phyloP scores from a whole-genome alignment of 2,113 vertebrate genomes.

The Neotoma lepida region DNA sequence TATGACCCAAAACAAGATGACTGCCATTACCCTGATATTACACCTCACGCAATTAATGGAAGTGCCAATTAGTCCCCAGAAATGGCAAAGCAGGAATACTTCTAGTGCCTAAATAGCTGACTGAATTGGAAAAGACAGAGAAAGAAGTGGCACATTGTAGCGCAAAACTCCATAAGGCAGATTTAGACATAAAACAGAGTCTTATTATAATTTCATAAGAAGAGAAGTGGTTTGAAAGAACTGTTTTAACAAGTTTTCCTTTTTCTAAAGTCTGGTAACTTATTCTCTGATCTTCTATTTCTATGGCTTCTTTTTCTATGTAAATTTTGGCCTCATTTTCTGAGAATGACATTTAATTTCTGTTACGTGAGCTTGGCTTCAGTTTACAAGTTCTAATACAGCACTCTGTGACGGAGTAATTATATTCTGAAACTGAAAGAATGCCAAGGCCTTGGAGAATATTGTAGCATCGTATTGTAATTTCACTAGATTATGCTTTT shows the following conservation, averaged over 20 bases:
- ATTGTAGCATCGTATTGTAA: background rate
- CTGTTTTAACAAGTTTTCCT: slow-evolving; percentile 33
- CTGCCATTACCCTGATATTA: slow-evolving; percentile 69
- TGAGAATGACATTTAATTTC: slow-evolving; percentile 68
- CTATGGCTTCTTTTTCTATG: slow-evolving; percentile 57
- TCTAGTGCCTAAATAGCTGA: slow-evolving; percentile 64
- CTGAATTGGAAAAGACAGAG: slow-evolving; percentile 64
- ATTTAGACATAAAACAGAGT: slow-evolving; percentile 65
- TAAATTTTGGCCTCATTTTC: slow-evolving; percentile 58
- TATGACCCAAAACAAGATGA: slow-evolving; percentile 70
- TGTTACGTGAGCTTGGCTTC: slow-evolving; percentile 47
- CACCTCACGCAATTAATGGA: slow-evolving; percentile 71
- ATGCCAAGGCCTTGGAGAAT: background rate
- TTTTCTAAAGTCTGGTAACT: slow-evolving; percentile 22
- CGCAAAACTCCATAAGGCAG: slow-evolving; percentile 48
- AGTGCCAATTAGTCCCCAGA: slow-evolving; percentile 74
- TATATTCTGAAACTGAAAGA: slow-evolving; percentile 28
- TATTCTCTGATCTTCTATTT: slow-evolving; percentile 52
- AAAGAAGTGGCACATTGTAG: slow-evolving; percentile 56
- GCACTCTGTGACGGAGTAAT: background rate
- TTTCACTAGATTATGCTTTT: slow-evolving; percentile 21
- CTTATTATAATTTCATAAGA: slow-evolving; percentile 65
- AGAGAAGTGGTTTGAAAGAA: slow-evolving; percentile 46
- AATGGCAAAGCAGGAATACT: slow-evolving; percentile 67
- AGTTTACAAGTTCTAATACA: slow-evolving; percentile 42